A percentile compares a stretch with the other conserved stretches of the same genome.
These are phyloP conservation scores for Chrosomus eos DNA, from an alignment of 2,797 vertebrate species.

Conservation along the genomic window DNA sequence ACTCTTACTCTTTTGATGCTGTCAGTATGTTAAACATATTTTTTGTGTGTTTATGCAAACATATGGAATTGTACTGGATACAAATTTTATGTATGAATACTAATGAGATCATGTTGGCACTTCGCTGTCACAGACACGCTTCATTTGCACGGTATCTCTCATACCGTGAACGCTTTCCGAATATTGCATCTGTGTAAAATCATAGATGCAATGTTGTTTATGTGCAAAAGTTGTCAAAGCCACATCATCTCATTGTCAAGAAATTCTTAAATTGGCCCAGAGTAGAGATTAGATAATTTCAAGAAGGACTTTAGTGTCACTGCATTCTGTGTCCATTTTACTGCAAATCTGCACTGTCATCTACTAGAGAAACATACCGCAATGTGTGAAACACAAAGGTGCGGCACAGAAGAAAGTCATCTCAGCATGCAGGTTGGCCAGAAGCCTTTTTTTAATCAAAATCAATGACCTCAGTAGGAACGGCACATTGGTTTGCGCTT, in stretches of 20 bases:
- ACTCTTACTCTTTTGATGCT: not conserved
- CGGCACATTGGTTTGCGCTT: constrained; percentile 35
- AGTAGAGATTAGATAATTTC: not conserved
- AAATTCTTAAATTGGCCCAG: not conserved
- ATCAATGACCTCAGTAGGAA: constrained; percentile 38
- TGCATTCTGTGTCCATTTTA: not conserved
- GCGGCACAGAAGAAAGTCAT: constrained; percentile 12
- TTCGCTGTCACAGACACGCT: not conserved
- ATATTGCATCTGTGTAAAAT: not conserved
- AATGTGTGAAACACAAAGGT: constrained; percentile 14
- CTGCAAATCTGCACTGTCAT: not conserved
- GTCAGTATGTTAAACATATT: not conserved
- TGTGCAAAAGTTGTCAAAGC: not conserved
- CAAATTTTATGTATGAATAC: not conserved
- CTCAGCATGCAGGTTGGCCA: constrained; percentile 23
- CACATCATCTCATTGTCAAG: not conserved
- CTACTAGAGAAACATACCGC: not conserved
- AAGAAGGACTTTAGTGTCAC: not conserved
- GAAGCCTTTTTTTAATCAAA: constrained; percentile 40
- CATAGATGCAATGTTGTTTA: not conserved
- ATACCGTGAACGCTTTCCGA: not conserved
- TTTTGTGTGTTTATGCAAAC: not conserved
- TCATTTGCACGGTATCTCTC: not conserved
- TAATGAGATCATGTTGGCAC: not conserved
- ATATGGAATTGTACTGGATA: not conserved